Base-by-base conservation (phyloP, 2,113 vertebrate genomes). In the Cairina moschata region DNA sequence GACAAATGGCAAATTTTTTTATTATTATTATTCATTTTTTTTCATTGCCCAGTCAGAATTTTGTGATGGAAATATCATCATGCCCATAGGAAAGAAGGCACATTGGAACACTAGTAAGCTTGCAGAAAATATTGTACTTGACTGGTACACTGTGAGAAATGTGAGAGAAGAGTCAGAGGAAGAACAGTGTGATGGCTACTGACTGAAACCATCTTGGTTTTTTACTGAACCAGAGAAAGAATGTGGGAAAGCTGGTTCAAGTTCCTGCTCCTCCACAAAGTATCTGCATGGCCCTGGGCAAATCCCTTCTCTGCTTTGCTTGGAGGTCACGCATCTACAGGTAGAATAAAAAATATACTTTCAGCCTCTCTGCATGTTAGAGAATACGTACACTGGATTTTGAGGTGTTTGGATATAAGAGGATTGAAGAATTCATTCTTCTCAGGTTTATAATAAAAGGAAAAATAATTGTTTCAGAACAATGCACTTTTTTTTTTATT, bases 141-240 rank as follows among this genome's bases (percentile, higher is more conserved):
- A 28, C 13, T 77, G 40, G 29, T 83, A 9, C 23, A 28, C 44
- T 71, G 83, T 36, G 59, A 91, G 55, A 91, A 94, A 91, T 1
- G n/a, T 84, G 89, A 89, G 77, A 48, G 1, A 34, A 73, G 81
- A 38, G 44, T 48, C 48, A 79, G 81, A 17, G 0, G 1, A 92
- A 89, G 66, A 89, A 18, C 50, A 8, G 7, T 50, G 44, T 34
- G 42, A 40, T 40, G 6, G 54, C 78, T 54, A 6, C 11, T 66
- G 84, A 5, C 80, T 87, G 84, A 76, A 95, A 87, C 78, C 0
- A 3, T 66, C 54, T 69, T 58, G 58, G 29, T 94, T 62, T 87
- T 40, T 83, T 79, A 59, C 74, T 91, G 94, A 97, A 95, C 91
- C 84, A 87, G 77, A 73, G 63, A 82, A 91, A 40, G 93, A 95